Conservation (phyloP, 2,113 vertebrate genomes). For the Paramisgurnus dabryanus region DNA sequence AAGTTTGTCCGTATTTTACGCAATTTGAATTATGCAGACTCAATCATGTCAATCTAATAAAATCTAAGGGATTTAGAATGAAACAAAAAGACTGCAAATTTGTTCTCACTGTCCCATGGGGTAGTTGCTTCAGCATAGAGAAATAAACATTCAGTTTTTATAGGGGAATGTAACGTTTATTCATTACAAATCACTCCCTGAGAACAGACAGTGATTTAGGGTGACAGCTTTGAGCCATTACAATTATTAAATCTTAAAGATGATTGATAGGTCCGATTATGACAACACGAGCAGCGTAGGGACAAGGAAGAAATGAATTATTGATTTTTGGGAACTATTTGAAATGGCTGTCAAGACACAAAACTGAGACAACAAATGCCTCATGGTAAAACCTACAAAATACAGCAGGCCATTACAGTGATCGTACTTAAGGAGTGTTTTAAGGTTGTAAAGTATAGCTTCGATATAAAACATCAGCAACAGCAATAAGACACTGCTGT, state of each 20-base stretch:
- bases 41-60: no score
- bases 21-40: no score
- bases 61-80: no score
- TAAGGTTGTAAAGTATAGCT: no score
- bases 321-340: neutral
- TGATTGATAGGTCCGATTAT: constrained; percentile 13
- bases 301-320: constrained; percentile 20
- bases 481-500: no score
- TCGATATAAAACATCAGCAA: no score
- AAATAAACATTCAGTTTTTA: no score
- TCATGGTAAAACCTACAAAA: neutral
- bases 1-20: no score
- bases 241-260: constrained; percentile 6
- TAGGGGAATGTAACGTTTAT: neutral
- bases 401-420: neutral
- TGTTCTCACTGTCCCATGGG: no score
- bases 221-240: neutral
- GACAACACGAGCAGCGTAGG: constrained; percentile 6
- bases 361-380: neutral
- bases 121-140: no score
- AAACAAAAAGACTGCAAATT: no score
- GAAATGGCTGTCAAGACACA: neutral
- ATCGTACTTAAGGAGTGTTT: neutral
- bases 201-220: neutral
- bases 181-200: neutral